These are phyloP conservation scores for Pipistrellus kuhlii DNA, from an alignment of 2,797 vertebrate genomes.

Conservation along the genomic window DNA sequence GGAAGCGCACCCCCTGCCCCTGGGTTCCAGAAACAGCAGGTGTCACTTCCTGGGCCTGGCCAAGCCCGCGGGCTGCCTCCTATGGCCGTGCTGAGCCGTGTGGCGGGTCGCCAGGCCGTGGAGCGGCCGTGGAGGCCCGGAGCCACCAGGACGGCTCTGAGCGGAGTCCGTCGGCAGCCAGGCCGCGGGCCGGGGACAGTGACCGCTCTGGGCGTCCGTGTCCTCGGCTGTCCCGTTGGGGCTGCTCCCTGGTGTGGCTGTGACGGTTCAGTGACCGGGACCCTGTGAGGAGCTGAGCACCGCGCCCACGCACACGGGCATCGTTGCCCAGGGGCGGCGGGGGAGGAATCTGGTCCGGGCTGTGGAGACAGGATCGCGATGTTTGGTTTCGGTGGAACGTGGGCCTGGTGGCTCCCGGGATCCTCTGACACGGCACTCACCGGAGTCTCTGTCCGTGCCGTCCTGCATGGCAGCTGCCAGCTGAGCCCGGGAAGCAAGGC, in stretches of 20 bases:
- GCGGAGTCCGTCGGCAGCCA: not conserved
- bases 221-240: not conserved
- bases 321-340: accelerated
- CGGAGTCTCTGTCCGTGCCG: not conserved
- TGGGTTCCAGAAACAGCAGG: not conserved
- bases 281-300: not conserved
- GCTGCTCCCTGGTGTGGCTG: not conserved
- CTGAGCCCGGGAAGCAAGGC: too few species aligned
- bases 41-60: slow-evolving; percentile 65
- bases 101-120: accelerated
- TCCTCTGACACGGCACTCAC: not conserved
- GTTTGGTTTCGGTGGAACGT: not conserved
- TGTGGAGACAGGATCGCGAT: not conserved
- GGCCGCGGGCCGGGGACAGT: not conserved
- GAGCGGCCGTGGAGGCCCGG: not conserved
- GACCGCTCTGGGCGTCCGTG: not conserved
- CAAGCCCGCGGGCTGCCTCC: not conserved
- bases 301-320: accelerated
- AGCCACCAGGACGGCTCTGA: not conserved
- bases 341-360: accelerated
- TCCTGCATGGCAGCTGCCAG: not conserved
- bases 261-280: not conserved
- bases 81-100: accelerated
- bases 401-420: not conserved
- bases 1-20: not conserved